A percentile compares a stretch with the other conserved stretches of the same genome.
Conservation (phyloP, 2,797 vertebrate species). For the Phalloptychus januarius region DNA sequence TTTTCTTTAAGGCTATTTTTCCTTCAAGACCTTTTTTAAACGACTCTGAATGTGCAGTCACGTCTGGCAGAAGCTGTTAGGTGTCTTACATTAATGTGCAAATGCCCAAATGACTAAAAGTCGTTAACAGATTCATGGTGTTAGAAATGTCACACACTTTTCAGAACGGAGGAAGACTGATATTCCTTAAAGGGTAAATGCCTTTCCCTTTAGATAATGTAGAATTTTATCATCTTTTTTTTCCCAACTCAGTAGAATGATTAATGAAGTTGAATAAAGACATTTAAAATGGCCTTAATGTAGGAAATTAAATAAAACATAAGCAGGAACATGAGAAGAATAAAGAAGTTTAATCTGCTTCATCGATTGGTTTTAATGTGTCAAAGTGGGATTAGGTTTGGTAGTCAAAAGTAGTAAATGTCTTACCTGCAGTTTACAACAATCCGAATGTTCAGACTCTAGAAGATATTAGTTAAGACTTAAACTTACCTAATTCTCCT, state of each 20-base stretch:
- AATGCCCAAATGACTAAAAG: slow-evolving; percentile 11
- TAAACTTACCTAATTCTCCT: not conserved
- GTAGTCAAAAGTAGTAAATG: not conserved
- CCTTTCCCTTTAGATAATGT: slow-evolving; percentile 3
- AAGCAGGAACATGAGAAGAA: not conserved
- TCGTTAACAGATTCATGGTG: slow-evolving; percentile 15
- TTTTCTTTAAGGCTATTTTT: slow-evolving; percentile 11
- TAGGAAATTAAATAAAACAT: not conserved
- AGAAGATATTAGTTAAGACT: not conserved
- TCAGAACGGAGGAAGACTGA: not conserved
- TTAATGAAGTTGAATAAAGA: not conserved
- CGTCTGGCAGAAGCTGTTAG: slow-evolving; percentile 2
- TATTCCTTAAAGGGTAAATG: slow-evolving; percentile 6
- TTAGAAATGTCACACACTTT: slow-evolving; percentile 6
- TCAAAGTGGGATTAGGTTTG: not conserved
- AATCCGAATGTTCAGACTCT: not conserved
- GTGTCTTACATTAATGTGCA: slow-evolving; percentile 15
- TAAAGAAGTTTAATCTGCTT: not conserved
- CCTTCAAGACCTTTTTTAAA: slow-evolving; percentile 13
- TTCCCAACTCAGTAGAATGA: not conserved
- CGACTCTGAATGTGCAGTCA: slow-evolving; percentile 2
- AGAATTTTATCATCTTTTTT: not conserved
- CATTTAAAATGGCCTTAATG: not conserved
- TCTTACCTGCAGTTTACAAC: not conserved
- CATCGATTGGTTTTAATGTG: not conserved